Base-by-base conservation (phyloP, 2,113 vertebrate genomes). In the Gopherus flavomarginatus region DNA sequence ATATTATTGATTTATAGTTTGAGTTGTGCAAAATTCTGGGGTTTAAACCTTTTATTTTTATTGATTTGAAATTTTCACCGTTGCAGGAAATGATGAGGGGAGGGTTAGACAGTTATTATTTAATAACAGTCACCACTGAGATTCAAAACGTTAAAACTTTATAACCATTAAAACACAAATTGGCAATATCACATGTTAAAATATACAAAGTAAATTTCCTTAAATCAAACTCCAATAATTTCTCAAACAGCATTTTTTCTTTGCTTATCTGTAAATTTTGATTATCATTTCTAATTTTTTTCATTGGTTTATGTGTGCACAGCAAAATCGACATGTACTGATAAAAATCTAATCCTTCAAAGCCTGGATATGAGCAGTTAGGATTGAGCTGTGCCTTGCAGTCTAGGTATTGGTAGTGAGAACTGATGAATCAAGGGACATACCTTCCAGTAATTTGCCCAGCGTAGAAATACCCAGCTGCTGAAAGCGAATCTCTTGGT, bases 401-500 rank as follows among this genome's bases (percentile, higher is more conserved):
- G 14, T 26, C 44, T 85, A 3, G 2, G 29, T 52, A 16, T 57
- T 57, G 21, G 54, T 47, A 53, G n/a, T 29, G 27, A 78, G 42
- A 3, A 22, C 31, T 49, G 44, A 35, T 53, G 49, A 80, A 56
- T 75, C 35, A 47, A 14, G 38, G 72, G 19, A 94, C 11, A 0
- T 96, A 98, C 98, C 98, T 97, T 91, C 92, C 80, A 3, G 96
- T 65, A 98, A 86, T 11, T 90, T 95, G 92, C 97, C 96, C 78
- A 98, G 69, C 0, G 96, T 98, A 11, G 96, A 90, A 86, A 98
- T 96, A 75, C 96, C 97, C 88, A 98, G 93, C 89, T 98, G 98
- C 94, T 98, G 98, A 79, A 98, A 98, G 81, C 97, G 97, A 72
- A 96, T 78, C 59, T 98, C 98, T 35, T 4, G 97, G 82, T 98